Evolutionary conservation across 2,113 vertebrate genomes (phyloP).

Genomic region (Hystrix brachyura): DNA sequence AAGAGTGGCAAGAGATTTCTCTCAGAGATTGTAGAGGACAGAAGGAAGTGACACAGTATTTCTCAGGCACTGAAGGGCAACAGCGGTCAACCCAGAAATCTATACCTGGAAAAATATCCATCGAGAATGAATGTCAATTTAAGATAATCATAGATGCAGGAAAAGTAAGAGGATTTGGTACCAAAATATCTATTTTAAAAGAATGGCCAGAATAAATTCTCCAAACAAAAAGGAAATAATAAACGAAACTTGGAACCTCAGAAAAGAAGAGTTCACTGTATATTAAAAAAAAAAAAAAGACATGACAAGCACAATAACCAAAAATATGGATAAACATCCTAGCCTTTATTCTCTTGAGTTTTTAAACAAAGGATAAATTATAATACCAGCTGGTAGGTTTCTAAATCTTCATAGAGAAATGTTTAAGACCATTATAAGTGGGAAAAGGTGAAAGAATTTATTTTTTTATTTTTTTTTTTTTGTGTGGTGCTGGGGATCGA

Average conservation of each 20-base stretch:
- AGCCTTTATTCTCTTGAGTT: not conserved
- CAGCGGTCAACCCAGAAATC: not conserved
- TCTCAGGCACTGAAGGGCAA: not conserved
- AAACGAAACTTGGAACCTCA: not conserved
- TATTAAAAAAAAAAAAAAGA: no score
- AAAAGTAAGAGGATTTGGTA: not conserved
- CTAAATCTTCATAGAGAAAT: not conserved
- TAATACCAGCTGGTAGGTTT: not conserved
- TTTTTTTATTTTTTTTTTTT: no score
- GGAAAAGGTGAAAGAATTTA: not conserved
- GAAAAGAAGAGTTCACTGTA: not conserved
- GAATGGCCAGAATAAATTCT: not conserved
- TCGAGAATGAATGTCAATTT: not conserved
- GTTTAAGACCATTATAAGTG: not conserved
- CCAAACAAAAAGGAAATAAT: not conserved
- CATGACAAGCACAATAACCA: not conserved
- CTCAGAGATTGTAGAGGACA: not conserved
- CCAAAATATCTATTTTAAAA: not conserved
- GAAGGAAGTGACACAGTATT: not conserved
- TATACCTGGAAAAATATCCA: not conserved
- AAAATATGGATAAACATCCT: not conserved
- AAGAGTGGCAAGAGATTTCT: not conserved
- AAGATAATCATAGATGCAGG: not conserved
- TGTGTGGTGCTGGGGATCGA: no score
- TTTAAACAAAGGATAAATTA: not conserved